A percentile compares a stretch with the other conserved stretches of the same genome.
phyloP scores from a whole-genome alignment of 1,140 invertebrate species.

The Leptinotarsa texana region DNA sequence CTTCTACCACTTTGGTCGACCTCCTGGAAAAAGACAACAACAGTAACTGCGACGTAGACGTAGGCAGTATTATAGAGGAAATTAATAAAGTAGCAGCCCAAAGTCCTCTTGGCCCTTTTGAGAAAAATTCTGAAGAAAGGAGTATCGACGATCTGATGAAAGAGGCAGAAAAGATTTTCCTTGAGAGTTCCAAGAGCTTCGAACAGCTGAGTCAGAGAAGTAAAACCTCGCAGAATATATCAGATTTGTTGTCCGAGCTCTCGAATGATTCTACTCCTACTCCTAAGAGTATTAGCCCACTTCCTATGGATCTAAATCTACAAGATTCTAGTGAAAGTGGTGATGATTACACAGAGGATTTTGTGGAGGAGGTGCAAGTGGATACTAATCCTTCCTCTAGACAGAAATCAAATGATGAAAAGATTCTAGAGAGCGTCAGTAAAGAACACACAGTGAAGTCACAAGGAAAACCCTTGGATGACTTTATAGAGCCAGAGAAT shows the following conservation, averaged over 20 bases:
- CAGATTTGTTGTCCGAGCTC: conserved; percentile 43
- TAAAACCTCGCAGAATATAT: conserved; percentile 51
- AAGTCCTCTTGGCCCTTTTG: conserved; percentile 52
- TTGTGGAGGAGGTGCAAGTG: conserved; percentile 42
- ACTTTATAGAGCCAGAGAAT: neutral
- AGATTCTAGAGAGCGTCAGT: neutral
- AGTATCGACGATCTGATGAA: conserved; percentile 54
- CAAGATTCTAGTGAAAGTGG: conserved; percentile 33
- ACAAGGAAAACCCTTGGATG: neutral
- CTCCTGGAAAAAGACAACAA: conserved; percentile 49
- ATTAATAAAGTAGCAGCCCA: conserved; percentile 53
- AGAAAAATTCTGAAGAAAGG: conserved; percentile 41
- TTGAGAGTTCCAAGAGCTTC: conserved; percentile 55
- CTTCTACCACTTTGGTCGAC: conserved; percentile 48
- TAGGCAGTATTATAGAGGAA: conserved; percentile 55
- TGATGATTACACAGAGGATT: conserved; percentile 50
- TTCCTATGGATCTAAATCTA: conserved; percentile 42
- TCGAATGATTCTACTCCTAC: conserved; percentile 49
- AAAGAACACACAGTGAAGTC: neutral
- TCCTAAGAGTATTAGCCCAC: conserved; percentile 51
- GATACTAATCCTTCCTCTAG: conserved; percentile 25
- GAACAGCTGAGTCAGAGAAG: conserved; percentile 53
- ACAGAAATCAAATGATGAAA: neutral
- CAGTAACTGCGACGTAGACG: conserved; percentile 47
- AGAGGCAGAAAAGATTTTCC: conserved; percentile 53